Evolutionary conservation across 2,797 vertebrate genomes (phyloP).

Genomic region (Chrysocyon brachyurus): DNA sequence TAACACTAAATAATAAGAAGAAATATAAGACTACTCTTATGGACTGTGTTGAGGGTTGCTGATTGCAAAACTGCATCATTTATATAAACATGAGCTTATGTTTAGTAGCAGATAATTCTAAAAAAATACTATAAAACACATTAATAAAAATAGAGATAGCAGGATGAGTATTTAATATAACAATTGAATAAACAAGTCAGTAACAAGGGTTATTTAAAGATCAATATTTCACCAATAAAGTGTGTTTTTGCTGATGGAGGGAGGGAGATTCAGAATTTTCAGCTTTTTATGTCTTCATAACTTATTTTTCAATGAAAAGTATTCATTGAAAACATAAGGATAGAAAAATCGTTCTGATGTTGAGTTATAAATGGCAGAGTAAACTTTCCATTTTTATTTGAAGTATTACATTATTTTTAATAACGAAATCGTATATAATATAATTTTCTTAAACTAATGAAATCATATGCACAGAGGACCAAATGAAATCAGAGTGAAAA

Average conservation of each 20-base stretch:
- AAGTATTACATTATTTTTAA: not conserved
- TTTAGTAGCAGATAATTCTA: not conserved
- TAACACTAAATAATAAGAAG: not conserved
- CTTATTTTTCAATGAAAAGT: not conserved
- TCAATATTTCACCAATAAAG: not conserved
- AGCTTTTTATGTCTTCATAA: not conserved
- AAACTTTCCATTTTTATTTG: constrained; percentile 6
- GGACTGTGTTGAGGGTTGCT: not conserved
- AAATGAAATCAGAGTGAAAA: not conserved
- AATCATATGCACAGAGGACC: not conserved
- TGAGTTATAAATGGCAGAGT: not conserved
- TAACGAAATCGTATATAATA: not conserved
- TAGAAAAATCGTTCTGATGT: not conserved
- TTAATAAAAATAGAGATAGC: not conserved
- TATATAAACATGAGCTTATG: not conserved
- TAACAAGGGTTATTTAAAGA: not conserved
- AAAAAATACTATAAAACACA: not conserved
- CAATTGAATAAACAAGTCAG: not conserved
- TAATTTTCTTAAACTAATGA: not conserved
- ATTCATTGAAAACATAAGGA: not conserved
- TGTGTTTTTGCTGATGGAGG: not conserved
- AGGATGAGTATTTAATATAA: not conserved
- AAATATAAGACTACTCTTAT: not conserved
- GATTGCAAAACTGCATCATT: not conserved
- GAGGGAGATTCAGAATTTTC: not conserved